Base-by-base conservation (phyloP, 53 echinoderm and acorn worm species). In the Holothuria scabra region DNA sequence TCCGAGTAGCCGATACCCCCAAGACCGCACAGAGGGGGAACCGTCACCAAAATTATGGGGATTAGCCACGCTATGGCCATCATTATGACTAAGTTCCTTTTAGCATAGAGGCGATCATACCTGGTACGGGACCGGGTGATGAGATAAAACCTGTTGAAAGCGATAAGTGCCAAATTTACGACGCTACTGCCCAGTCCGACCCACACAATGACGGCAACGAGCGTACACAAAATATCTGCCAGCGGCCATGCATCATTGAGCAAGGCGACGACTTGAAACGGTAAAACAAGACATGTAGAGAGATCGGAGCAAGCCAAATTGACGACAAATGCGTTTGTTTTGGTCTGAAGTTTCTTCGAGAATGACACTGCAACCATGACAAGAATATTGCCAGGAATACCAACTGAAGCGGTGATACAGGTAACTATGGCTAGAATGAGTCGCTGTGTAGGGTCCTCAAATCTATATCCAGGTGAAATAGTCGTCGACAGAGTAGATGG, bases 281-380 rank as follows among this genome's bases (percentile, higher is more conserved):
- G 93, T 58, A 95, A 41, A 2, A 79, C 76, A 21, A 86, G 71
- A 28, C 91, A 91, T 28, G 87, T 87, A 41, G 90, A 68, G 5
- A 95, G 85, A 29, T 95, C 95, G 12, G 95, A 90, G 38, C 88
- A 65, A 3, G 93, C 93, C 32, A 93, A 85, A 78, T 93, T 91
- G 78, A 93, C 93, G 31, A 93, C 93, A 83, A 93, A 95, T 18
- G 93, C 93, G 32, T 95, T 95, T 60, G 95, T 95, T 59, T 89
- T 89, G 31, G 95, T 95, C 14, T 93, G 84, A 14, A 95, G 87
- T 61, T 85, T 91, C 34, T 87, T 76, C 65, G 91, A 91, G 59
- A 93, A 76, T 28, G 84, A 12, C 3, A 95, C 95, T 30, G 95
- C 93, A 20, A 91, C 38, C 72, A 95, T 91, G 60, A 91, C 89